Evolutionary conservation across 2,113 vertebrate genomes (phyloP).

Genomic region (Fulmarus glacialis): DNA sequence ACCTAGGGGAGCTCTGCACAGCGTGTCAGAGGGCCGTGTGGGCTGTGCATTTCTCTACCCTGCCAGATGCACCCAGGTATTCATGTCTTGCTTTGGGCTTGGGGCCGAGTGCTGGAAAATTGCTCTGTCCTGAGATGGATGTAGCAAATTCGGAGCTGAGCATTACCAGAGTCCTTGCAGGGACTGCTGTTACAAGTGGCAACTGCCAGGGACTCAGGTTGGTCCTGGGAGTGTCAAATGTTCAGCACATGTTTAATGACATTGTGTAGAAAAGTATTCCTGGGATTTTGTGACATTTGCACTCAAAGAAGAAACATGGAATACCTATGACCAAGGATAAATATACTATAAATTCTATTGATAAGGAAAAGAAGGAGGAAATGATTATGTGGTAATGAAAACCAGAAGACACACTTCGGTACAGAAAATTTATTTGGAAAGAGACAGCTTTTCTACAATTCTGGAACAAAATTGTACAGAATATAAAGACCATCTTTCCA

Average conservation of each 20-base stretch:
- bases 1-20: neutral
- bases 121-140: accelerated
- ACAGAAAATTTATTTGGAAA: slow-evolving; percentile 43
- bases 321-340: neutral
- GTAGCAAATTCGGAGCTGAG: neutral
- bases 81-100: neutral
- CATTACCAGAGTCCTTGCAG: accelerated
- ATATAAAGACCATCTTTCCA: neutral
- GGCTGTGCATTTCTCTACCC: neutral
- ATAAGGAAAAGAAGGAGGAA: neutral
- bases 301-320: neutral
- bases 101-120: neutral
- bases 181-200: accelerated
- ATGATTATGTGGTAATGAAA: neutral
- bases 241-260: neutral
- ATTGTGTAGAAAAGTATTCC: neutral
- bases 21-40: accelerated
- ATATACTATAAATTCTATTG: neutral
- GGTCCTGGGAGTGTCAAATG: no score
- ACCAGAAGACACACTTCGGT: neutral
- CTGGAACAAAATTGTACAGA: neutral
- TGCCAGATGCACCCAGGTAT: neutral
- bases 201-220: no score
- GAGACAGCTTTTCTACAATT: neutral
- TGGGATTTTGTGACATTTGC: neutral